Conservation (phyloP, 2,113 vertebrate species). For the Clupea harengus region DNA sequence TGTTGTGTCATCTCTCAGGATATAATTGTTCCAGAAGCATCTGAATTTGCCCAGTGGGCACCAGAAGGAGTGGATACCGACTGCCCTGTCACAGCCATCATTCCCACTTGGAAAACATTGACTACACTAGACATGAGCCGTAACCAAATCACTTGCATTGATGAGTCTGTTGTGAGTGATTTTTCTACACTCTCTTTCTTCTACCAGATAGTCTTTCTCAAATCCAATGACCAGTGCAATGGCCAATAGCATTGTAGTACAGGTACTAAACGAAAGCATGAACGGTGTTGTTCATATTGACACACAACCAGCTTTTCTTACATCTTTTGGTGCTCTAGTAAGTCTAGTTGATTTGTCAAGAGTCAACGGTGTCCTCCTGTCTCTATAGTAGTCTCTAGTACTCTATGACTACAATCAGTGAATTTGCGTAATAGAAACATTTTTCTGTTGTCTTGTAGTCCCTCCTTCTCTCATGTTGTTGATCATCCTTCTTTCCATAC, state of each 20-base stretch:
- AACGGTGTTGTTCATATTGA: not conserved
- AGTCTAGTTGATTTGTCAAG: too few species aligned
- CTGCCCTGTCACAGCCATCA: conserved; percentile 83
- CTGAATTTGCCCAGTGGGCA: conserved; percentile 93
- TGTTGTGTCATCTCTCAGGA: conserved; percentile 67
- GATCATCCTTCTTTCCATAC: not conserved
- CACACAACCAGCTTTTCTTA: too few species aligned
- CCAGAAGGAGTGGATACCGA: conserved; percentile 78
- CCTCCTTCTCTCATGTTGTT: not conserved
- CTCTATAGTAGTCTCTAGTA: too few species aligned
- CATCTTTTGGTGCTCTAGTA: not conserved
- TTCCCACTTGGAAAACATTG: conserved; percentile 86
- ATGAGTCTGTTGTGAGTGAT: conserved; percentile 88
- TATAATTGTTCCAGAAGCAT: conserved; percentile 87
- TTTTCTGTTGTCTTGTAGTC: too few species aligned
- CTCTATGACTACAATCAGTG: not conserved
- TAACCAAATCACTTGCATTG: conserved; percentile 84
- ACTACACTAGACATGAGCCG: conserved; percentile 96
- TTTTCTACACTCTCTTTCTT: not conserved
- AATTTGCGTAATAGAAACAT: not conserved
- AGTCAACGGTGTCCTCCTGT: too few species aligned
- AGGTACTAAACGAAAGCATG: too few species aligned
- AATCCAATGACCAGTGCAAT: not conserved
- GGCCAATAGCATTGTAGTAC: not conserved
- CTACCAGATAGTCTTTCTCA: not conserved